These are phyloP conservation scores for Tiliacea citrago DNA, from an alignment of 2,888 invertebrate species.

Conservation along the genomic window DNA sequence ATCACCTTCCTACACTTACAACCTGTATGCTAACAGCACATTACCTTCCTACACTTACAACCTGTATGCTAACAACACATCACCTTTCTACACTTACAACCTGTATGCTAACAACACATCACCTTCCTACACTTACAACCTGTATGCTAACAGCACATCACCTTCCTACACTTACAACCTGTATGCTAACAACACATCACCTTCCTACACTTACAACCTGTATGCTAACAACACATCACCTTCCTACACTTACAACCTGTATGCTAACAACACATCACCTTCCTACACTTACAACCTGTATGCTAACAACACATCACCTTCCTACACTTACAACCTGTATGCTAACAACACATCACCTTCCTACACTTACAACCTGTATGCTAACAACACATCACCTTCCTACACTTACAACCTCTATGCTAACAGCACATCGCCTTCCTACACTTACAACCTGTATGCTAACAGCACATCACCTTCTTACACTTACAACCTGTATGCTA, in stretches of 20 bases:
- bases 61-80: neutral
- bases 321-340: neutral
- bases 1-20: neutral
- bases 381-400: neutral
- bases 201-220: neutral
- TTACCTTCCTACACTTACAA: neutral
- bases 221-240: neutral
- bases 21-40: neutral
- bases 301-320: neutral
- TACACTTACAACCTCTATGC: neutral
- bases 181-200: neutral
- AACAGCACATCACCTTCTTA: neutral
- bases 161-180: neutral
- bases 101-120: neutral
- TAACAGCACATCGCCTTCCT: neutral
- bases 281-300: neutral
- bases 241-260: neutral
- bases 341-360: neutral
- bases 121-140: neutral
- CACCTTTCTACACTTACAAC: neutral
- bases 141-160: neutral
- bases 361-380: neutral
- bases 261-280: neutral
- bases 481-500: neutral
- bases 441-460: neutral